Conservation (phyloP, 2,113 vertebrate genomes). For the Rhodinocichla rosea region DNA sequence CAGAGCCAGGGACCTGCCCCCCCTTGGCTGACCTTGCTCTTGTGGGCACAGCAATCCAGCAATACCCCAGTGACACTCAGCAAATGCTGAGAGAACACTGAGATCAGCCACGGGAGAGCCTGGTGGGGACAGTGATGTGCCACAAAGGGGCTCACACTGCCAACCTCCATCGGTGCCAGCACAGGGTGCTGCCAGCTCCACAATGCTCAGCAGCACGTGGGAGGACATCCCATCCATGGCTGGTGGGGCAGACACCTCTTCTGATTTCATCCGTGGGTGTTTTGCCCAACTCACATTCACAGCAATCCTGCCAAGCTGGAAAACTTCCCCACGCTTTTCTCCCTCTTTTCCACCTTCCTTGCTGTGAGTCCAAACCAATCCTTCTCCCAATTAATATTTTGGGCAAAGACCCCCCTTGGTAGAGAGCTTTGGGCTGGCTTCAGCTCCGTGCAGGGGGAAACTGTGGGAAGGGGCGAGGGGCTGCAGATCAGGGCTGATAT, state of each 20-base stretch:
- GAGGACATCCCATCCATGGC: rapidly evolving
- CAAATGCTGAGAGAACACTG: background rate
- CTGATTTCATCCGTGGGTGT: background rate
- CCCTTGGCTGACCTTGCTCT: background rate
- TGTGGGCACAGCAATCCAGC: background rate
- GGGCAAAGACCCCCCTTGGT: background rate
- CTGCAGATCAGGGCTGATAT: constrained; percentile 60
- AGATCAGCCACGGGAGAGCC: background rate
- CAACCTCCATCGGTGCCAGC: background rate
- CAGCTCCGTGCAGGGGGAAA: background rate
- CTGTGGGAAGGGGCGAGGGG: constrained; percentile 47
- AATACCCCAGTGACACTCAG: background rate
- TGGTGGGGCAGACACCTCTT: background rate
- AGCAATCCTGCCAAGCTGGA: background rate
- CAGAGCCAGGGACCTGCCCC: background rate
- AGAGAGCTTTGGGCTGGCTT: background rate
- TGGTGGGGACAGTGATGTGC: rapidly evolving
- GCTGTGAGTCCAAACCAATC: background rate
- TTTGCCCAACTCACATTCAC: background rate
- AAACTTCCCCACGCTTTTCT: background rate
- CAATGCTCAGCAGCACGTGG: background rate
- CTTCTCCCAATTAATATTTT: background rate
- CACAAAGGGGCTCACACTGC: background rate
- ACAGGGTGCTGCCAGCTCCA: background rate
- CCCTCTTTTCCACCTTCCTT: background rate